Conservation (phyloP, 2,888 invertebrate genomes). For the Linnaemya vulpina region DNA sequence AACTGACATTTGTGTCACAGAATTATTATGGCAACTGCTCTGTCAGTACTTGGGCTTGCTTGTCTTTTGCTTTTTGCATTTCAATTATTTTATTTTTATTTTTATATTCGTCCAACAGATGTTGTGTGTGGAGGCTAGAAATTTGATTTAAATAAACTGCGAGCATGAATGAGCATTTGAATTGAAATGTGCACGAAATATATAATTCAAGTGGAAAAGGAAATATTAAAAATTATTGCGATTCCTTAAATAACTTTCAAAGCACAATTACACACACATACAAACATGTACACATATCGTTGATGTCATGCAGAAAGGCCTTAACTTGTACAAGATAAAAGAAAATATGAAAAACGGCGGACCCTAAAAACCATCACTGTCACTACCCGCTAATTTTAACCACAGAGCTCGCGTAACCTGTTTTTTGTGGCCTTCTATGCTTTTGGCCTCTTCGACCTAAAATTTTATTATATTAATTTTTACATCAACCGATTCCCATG, state of each 20-base stretch:
- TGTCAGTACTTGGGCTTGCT: neutral
- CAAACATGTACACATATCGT: too few species aligned
- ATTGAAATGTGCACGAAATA: neutral
- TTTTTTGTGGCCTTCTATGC: too few species aligned
- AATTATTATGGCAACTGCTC: slow-evolving; percentile 1
- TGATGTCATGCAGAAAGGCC: neutral
- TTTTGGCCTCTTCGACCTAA: too few species aligned
- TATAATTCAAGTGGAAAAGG: neutral
- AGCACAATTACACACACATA: neutral
- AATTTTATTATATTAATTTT: too few species aligned
- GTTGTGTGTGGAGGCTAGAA: neutral
- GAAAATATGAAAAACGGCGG: too few species aligned
- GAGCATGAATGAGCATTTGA: neutral
- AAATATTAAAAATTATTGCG: neutral
- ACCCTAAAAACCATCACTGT: too few species aligned
- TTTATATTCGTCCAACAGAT: slow-evolving; percentile 26
- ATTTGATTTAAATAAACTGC: neutral
- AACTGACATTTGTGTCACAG: slow-evolving; percentile 35
- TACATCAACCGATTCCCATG: too few species aligned
- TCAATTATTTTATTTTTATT: neutral
- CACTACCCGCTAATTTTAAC: too few species aligned
- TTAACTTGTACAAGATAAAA: too few species aligned
- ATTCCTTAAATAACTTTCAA: neutral
- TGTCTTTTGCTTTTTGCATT: neutral
- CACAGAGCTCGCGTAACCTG: too few species aligned